Evolutionary conservation across 1,140 invertebrate genomes (phyloP).

Genomic region (Luehdorfia chinensis): DNA sequence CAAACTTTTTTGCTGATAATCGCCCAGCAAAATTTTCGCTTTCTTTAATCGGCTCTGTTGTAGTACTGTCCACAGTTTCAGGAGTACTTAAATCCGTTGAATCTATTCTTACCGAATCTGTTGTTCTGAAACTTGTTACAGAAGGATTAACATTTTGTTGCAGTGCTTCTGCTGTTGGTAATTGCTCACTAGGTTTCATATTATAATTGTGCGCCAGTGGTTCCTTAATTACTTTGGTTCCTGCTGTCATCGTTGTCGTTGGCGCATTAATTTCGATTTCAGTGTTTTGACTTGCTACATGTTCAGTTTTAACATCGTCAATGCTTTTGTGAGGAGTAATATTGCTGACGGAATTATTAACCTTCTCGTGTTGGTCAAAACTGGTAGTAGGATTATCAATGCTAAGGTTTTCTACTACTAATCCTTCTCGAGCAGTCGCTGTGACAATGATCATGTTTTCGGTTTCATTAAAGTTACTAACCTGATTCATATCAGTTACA

Average conservation of each 20-base stretch:
- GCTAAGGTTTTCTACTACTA: too few species aligned
- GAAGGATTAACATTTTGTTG: slow-evolving; percentile 45
- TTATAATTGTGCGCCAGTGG: too few species aligned
- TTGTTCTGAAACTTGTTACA: slow-evolving; percentile 1
- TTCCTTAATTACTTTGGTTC: slow-evolving; percentile 28
- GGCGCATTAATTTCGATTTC: slow-evolving; percentile 9
- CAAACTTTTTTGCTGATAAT: background rate
- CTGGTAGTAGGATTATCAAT: too few species aligned
- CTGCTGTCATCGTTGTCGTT: slow-evolving; percentile 8
- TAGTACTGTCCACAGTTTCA: background rate
- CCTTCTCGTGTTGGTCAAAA: background rate
- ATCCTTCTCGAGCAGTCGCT: too few species aligned
- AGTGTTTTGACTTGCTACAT: slow-evolving; percentile 12
- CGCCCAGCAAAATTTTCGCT: background rate
- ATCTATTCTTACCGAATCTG: background rate
- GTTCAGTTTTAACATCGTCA: background rate
- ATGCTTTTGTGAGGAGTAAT: slow-evolving; percentile 14
- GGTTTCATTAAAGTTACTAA: too few species aligned
- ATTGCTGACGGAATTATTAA: background rate
- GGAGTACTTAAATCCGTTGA: background rate
- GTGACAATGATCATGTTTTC: too few species aligned
- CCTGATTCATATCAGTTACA: too few species aligned
- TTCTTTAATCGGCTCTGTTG: background rate
- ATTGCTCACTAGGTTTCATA: slow-evolving; percentile 37
- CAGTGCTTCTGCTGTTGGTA: slow-evolving; percentile 55